phyloP scores from a whole-genome alignment of 2,888 invertebrate genomes.

The Lutraria lutraria region DNA sequence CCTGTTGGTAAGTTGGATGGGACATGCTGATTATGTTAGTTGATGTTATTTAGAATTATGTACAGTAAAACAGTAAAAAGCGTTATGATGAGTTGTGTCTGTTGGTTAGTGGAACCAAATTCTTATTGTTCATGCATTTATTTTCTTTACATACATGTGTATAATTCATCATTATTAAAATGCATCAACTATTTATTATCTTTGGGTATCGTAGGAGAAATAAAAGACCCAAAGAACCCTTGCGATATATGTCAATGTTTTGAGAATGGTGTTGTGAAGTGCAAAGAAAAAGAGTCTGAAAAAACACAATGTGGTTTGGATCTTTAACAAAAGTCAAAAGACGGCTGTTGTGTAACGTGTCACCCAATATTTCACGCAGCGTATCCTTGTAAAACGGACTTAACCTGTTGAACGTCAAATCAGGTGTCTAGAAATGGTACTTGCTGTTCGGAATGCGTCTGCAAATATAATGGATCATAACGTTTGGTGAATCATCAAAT shows the following conservation, averaged over 20 bases:
- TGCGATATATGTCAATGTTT: conserved; percentile 33
- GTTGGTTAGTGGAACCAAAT: too few species aligned
- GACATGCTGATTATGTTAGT: neutral
- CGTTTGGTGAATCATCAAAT: too few species aligned
- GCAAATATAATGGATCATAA: conserved; percentile 21
- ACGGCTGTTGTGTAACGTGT: conserved; percentile 35
- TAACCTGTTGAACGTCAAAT: neutral
- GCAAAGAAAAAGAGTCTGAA: neutral
- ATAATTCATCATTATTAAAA: too few species aligned
- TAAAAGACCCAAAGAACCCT: neutral
- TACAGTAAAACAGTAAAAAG: too few species aligned
- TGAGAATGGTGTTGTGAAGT: neutral
- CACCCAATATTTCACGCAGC: neutral
- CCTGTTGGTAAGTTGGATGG: neutral
- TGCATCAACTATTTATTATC: too few species aligned
- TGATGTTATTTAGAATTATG: too few species aligned
- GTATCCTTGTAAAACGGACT: neutral
- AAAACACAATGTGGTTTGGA: neutral
- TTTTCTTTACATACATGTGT: too few species aligned
- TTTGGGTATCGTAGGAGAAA: too few species aligned
- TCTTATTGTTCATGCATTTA: too few species aligned
- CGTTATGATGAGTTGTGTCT: too few species aligned
- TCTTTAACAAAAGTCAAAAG: neutral
- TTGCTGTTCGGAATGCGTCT: conserved; percentile 29
- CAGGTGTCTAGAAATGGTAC: neutral